A percentile compares a stretch with the other conserved stretches of the same genome.
Evolutionary conservation across 2,113 vertebrate species (phyloP).

Genomic region (Centrocercus urophasianus): DNA sequence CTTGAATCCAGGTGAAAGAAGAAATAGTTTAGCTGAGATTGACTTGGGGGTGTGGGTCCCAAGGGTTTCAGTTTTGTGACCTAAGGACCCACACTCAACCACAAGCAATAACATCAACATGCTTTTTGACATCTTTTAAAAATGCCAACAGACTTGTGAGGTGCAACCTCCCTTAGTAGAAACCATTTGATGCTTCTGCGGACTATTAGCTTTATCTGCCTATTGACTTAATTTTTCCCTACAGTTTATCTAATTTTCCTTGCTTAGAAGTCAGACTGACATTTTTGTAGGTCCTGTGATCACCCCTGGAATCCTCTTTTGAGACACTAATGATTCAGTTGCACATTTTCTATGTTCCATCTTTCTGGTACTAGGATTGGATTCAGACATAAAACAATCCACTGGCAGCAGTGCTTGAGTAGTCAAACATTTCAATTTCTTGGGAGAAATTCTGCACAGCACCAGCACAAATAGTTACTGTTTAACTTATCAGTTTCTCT

Average conservation of each 20-base stretch:
- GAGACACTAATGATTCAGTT: neutral
- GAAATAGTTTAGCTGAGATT: neutral
- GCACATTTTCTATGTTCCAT: neutral
- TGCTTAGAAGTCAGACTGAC: neutral
- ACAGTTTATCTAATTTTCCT: neutral
- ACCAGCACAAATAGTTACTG: neutral
- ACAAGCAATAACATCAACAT: neutral
- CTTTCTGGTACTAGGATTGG: neutral
- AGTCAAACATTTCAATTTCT: neutral
- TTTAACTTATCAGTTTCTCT: neutral
- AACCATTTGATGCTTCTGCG: neutral
- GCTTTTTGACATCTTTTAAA: constrained; percentile 15
- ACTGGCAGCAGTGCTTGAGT: neutral
- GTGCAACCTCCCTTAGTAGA: constrained; percentile 2
- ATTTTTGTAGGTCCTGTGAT: neutral
- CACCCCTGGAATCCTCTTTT: neutral
- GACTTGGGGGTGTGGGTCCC: neutral
- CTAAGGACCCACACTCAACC: neutral
- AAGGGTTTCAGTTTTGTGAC: neutral
- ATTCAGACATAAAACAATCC: neutral
- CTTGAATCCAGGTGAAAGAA: constrained; percentile 41
- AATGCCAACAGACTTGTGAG: constrained; percentile 9
- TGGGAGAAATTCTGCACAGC: neutral
- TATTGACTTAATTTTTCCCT: constrained; percentile 9
- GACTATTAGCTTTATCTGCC: neutral